Evolutionary conservation across 2,113 vertebrate species (phyloP), one percentile per base, ranked within the genome.

Genomic region (Oncorhynchus nerka): DNA sequence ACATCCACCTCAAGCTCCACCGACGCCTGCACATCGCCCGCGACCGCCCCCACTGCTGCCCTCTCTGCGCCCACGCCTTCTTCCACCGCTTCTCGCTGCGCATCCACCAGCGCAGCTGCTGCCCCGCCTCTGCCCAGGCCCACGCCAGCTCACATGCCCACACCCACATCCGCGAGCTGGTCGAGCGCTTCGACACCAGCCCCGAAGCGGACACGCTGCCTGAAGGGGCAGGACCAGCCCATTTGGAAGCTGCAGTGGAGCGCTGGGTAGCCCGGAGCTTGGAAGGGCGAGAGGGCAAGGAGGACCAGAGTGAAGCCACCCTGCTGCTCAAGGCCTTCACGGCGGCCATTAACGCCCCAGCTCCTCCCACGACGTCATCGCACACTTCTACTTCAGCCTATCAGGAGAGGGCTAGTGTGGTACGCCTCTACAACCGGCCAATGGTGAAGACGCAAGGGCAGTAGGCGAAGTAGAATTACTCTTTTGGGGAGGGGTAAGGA

Each of bases 1-100:
- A 91, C 68, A 76, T 93, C 79, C 94, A 94, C 81, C 94, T 95
- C 72, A 95, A 94, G 81, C 90, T 95, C 79, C 95, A 95, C 86
- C 85, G 85, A 1, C 87, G 81, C 0, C 91, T 94, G 55, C 94
- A 94, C 16, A 91, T 79, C 75, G 72, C 78, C 59, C 26, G 73
- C 0, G 85, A 92, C 3, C 77, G 75, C 0, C 91, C 55, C 8
- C 79, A 93, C 81, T 80, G 34, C 55, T 87, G 90, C 86, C 89
- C 79, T 65, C 69, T 85, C 70, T 94, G 94, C 73, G 4, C 81
- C 9, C 78, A 78, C 72, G 28, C 89, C 79, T 92, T 91, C 87
- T 82, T 89, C 81, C 91, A 93, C 83, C 83, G 74, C 64, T 89
- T 90, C 82, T 91, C 91, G 51, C 88, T 94, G 7, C 81, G 76